Evolutionary conservation across 2,113 vertebrate genomes (phyloP), one percentile per base, ranked within the genome.

Genomic region (Condylura cristata): DNA sequence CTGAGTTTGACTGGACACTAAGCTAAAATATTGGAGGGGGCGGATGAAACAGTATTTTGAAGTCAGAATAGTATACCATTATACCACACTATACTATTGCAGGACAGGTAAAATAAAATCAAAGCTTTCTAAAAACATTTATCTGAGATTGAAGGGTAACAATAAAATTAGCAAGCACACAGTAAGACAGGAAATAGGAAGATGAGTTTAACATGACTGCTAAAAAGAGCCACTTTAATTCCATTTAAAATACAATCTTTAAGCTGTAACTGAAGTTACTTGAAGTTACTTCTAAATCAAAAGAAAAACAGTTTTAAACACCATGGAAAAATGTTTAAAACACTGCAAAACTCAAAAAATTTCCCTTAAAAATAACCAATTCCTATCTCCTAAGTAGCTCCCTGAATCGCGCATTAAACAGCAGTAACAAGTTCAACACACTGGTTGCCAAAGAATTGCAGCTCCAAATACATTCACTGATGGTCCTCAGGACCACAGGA

Each of bases 271-370:
- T 32, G 70, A 84, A 75, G 85, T 60, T 51, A 75, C 48, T 87
- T 88, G 65, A 91, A 76, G n/a, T n/a, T n/a, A n/a, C n/a, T 96
- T 93, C 53, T 91, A 91, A 85, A 76, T 89, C 37, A 86, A 85
- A 22, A 53, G 63, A 82, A 82, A 92, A 91, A 61, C 10, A 83
- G 26, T 79, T 94, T 93, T 85, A 91, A 93, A 90, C 39, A 86
- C 6, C 56, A 60, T 37, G 37, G 4, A 14, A 74, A 89, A 70
- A 46, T 41, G 30, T 63, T 68, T 78, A 83, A 53, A 90, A 75
- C n/a, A 66, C 32, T 72, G 28, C 82, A 71, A 83, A 32, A 90
- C 32, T 65, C 22, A 87, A 82, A 89, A 2, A 89, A 53, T 18
- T 78, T 70, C 70, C 37, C 48, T 70, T 90, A 70, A 63, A 81